These are phyloP conservation scores for Chrysina gloriosa DNA, from an alignment of 2,888 invertebrate genomes.

Conservation along the genomic window DNA sequence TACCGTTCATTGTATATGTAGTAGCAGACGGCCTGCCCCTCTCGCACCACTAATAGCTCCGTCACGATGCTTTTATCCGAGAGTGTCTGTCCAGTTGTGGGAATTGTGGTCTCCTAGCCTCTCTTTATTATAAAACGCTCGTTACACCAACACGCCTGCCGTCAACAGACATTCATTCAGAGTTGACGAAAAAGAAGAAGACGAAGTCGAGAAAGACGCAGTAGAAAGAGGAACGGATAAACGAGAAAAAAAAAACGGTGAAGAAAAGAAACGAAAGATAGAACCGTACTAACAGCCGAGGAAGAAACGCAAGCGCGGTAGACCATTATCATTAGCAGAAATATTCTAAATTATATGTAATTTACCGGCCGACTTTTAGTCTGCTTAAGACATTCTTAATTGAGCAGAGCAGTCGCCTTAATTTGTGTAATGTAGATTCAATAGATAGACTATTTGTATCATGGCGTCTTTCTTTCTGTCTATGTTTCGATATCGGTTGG, in stretches of 20 bases:
- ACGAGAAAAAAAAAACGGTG: not conserved
- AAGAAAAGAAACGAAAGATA: constrained; percentile 9
- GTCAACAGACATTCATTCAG: constrained; percentile 40
- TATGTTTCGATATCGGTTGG: constrained; percentile 2
- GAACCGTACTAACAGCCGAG: not conserved
- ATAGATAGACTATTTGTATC: constrained; percentile 25
- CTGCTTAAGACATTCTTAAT: constrained; percentile 29
- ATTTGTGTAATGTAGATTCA: constrained; percentile 24
- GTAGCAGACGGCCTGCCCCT: constrained; percentile 1
- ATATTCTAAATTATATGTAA: constrained; percentile 39
- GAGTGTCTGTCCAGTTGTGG: constrained; percentile 35
- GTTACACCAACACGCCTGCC: constrained; percentile 46
- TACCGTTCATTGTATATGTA: constrained; percentile 31
- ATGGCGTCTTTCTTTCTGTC: not conserved
- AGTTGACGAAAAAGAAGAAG: constrained; percentile 21
- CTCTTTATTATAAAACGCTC: constrained; percentile 44
- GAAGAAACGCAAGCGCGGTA: not conserved
- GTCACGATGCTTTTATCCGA: constrained; percentile 49
- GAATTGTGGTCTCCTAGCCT: constrained; percentile 32
- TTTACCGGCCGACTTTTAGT: constrained; percentile 24
- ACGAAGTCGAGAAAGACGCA: not conserved
- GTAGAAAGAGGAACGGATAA: not conserved
- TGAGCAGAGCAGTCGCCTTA: constrained; percentile 21
- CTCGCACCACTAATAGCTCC: constrained; percentile 46
- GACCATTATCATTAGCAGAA: constrained; percentile 39